A percentile compares a stretch with the other conserved stretches of the same genome.
phyloP scores from a whole-genome alignment of 1,140 invertebrate genomes.

The Microplitis demolitor region DNA sequence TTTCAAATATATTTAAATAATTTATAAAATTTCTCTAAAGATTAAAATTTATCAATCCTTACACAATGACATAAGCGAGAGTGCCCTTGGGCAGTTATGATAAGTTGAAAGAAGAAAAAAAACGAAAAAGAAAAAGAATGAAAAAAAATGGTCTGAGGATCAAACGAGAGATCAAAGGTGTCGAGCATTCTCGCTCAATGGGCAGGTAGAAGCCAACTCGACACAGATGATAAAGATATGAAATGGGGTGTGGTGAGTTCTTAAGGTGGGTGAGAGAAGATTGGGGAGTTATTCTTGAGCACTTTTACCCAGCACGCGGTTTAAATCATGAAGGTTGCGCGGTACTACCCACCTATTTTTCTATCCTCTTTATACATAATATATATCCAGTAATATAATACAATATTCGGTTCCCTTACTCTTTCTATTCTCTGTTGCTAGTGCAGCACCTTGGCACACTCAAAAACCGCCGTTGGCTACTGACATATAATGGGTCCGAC shows the following conservation, averaged over 20 bases:
- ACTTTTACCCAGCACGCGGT: no score
- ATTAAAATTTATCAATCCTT: no score
- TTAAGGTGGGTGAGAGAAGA: conserved; percentile 21
- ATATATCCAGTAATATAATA: no score
- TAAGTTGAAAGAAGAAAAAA: background rate
- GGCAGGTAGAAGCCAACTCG: conserved; percentile 42
- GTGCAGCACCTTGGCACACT: conserved; percentile 19
- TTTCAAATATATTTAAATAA: background rate
- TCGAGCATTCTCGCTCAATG: conserved; percentile 11
- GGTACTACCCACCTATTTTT: background rate
- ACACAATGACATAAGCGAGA: background rate
- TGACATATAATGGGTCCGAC: conserved; percentile 53
- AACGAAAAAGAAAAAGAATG: background rate
- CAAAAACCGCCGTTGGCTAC: conserved; percentile 20
- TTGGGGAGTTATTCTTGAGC: background rate
- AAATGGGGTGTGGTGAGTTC: no score
- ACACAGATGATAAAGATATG: conserved; percentile 56
- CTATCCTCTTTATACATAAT: background rate
- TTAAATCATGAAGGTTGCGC: no score
- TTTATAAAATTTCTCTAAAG: background rate
- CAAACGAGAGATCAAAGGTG: conserved; percentile 20
- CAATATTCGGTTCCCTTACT: no score
- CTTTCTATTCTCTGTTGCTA: background rate
- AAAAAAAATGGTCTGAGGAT: background rate
- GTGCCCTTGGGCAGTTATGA: background rate